phyloP scores from a whole-genome alignment of 2,888 invertebrate species.

The Caenorhabditis imperialis region DNA sequence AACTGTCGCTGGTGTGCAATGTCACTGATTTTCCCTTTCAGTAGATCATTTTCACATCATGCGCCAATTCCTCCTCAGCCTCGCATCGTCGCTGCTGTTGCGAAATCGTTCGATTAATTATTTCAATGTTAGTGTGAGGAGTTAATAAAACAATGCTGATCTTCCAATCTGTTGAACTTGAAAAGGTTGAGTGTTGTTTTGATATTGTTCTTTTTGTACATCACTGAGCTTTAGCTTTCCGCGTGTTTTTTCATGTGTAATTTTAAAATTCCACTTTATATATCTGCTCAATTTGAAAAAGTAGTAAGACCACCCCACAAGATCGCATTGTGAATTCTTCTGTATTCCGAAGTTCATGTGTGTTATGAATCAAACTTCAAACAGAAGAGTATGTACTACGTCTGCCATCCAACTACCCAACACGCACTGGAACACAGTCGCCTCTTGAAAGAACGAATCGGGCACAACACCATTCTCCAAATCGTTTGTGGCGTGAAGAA shows the following conservation, averaged over 20 bases:
- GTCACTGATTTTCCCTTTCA: conserved; percentile 75
- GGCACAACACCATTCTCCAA: conserved; percentile 54
- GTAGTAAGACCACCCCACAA: conserved; percentile 3
- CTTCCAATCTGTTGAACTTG: too few relatives aligned
- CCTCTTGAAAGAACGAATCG: conserved; percentile 45
- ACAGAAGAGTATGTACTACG: conserved; percentile 19
- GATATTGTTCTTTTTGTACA: too few relatives aligned
- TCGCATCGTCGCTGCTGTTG: conserved; percentile 62
- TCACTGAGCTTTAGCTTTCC: too few relatives aligned
- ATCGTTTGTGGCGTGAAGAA: conserved; percentile 18
- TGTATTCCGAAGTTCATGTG: conserved; percentile 27
- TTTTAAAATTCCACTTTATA: too few relatives aligned
- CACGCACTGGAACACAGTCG: conserved; percentile 50
- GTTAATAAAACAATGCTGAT: too few relatives aligned
- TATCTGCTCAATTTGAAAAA: too few relatives aligned
- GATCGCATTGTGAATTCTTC: conserved; percentile 25
- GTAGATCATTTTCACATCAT: conserved; percentile 68
- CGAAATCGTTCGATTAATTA: too few relatives aligned
- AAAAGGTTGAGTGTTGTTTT: too few relatives aligned
- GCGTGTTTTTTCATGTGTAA: too few relatives aligned
- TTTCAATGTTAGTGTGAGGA: too few relatives aligned
- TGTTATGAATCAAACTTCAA: conserved; percentile 47
- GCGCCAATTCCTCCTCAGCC: conserved; percentile 65
- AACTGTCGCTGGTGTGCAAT: conserved; percentile 74
- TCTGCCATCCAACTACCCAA: too few relatives aligned